Percentiles rank a stretch among this genome's conserved stretches.
phyloP scores from a whole-genome alignment of 1,140 invertebrate species.

The Anadara kagoshimensis region DNA sequence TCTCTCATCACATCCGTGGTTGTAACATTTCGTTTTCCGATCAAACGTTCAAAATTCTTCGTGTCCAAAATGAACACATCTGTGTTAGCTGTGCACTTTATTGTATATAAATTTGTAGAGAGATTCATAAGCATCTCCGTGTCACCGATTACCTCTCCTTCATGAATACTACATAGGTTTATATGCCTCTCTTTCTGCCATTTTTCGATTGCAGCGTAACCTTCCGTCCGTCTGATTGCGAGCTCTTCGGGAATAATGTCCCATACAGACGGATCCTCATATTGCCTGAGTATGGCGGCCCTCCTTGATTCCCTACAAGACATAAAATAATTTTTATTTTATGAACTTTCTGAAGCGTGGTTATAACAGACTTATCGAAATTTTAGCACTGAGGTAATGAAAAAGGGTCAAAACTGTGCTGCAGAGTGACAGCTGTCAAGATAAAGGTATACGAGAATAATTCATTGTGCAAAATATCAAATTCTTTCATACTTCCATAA shows the following conservation, averaged over 20 bases:
- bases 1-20: constrained; percentile 62
- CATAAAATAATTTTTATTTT: constrained; percentile 18
- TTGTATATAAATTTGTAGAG: constrained; percentile 64
- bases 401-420: too few species aligned
- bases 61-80: constrained; percentile 66
- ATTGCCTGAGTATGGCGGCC: constrained; percentile 56
- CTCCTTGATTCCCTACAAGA: constrained; percentile 57
- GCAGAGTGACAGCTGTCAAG: too few species aligned
- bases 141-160: constrained; percentile 66
- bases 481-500: too few species aligned
- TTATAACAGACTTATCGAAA: too few species aligned
- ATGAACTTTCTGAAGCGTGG: too few species aligned
- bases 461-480: too few species aligned
- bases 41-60: constrained; percentile 69
- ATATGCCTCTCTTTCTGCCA: constrained; percentile 54
- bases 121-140: constrained; percentile 62
- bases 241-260: constrained; percentile 61
- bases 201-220: constrained; percentile 67
- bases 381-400: too few species aligned
- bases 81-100: constrained; percentile 64
- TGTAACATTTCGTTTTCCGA: constrained; percentile 60
- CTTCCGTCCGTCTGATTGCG: constrained; percentile 58
- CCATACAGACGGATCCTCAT: constrained; percentile 56
- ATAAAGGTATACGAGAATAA: too few species aligned
- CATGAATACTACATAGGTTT: constrained; percentile 57